A percentile compares a stretch with the other conserved stretches of the same genome.
Conservation (phyloP, 1,140 invertebrate genomes). For the Drosophila arizonae region DNA sequence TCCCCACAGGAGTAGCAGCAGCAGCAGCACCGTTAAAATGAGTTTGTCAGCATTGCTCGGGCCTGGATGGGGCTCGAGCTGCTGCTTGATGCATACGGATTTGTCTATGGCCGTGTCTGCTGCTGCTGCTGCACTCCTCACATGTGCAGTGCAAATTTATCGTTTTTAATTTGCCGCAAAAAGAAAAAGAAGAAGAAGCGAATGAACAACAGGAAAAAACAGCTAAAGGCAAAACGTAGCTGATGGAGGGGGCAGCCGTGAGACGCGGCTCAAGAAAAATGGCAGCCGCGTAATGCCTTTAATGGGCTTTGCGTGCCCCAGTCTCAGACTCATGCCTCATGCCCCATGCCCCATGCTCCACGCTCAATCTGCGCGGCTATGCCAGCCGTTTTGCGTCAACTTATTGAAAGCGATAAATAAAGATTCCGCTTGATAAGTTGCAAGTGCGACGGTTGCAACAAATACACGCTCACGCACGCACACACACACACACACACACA, state of each 20-base stretch:
- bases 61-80: slow-evolving; percentile 22
- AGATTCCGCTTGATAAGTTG: slow-evolving; percentile 64
- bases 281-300: slow-evolving; percentile 71
- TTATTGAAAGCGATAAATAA: slow-evolving; percentile 83
- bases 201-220: slow-evolving; percentile 43
- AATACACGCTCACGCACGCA: slow-evolving; percentile 16
- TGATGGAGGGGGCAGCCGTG: background rate
- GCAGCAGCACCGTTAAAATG: slow-evolving; percentile 19
- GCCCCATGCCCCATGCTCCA: slow-evolving; percentile 9
- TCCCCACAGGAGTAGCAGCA: slow-evolving; percentile 2
- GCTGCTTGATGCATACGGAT: slow-evolving; percentile 68
- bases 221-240: slow-evolving; percentile 6
- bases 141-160: slow-evolving; percentile 76
- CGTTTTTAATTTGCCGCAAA: slow-evolving; percentile 82
- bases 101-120: slow-evolving; percentile 55
- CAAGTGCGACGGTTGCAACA: slow-evolving; percentile 26
- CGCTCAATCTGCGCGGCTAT: slow-evolving; percentile 38
- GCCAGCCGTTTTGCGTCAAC: slow-evolving; percentile 55
- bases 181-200: slow-evolving; percentile 9
- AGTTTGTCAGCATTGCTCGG: slow-evolving; percentile 35
- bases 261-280: slow-evolving; percentile 56
- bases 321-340: background rate
- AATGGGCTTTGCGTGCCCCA: slow-evolving; percentile 71
- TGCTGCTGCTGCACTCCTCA: slow-evolving; percentile 42
- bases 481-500: slow-evolving; percentile 28